Evolutionary conservation across 2,888 invertebrate genomes (phyloP).

Genomic region (Diloba caeruleocephala): DNA sequence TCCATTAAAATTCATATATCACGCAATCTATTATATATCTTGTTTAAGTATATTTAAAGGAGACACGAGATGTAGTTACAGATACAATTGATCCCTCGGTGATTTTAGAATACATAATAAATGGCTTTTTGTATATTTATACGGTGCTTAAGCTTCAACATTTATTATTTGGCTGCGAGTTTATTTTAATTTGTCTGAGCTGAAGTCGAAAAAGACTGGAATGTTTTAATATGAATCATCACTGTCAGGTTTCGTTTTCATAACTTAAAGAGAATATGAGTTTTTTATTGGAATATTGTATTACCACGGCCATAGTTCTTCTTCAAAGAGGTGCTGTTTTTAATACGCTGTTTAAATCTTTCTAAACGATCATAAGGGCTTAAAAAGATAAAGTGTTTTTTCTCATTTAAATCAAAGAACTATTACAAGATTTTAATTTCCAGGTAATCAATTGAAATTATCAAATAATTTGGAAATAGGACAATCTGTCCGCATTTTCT

Average conservation of each 20-base stretch:
- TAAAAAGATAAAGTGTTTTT: too few relatives aligned
- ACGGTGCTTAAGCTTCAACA: constrained; percentile 1
- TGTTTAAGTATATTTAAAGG: constrained; percentile 1
- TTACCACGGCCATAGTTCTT: too few relatives aligned
- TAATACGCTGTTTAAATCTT: too few relatives aligned
- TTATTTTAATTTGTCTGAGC: constrained; percentile 19
- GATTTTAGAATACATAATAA: constrained; percentile 13
- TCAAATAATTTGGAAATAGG: too few relatives aligned
- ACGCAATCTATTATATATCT: constrained; percentile 5
- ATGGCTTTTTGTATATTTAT: constrained; percentile 12
- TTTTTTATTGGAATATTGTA: too few relatives aligned
- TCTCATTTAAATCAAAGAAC: too few relatives aligned
- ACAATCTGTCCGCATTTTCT: too few relatives aligned
- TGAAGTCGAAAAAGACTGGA: constrained; percentile 10
- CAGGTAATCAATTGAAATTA: too few relatives aligned
- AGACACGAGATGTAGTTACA: constrained; percentile 3
- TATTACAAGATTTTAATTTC: too few relatives aligned
- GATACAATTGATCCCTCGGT: constrained; percentile 12
- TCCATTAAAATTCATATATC: constrained; percentile 22
- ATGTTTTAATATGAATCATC: constrained; percentile 18
- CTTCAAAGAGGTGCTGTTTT: too few relatives aligned
- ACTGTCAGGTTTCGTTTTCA: constrained; percentile 22
- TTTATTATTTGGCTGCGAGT: constrained; percentile 18
- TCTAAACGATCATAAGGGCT: too few relatives aligned
- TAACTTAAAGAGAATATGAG: constrained; percentile 14